Percentiles rank a stretch among this genome's conserved stretches.
phyloP scores from a whole-genome alignment of 1,140 invertebrate genomes.

The Holcopasites calliopsidis region DNA sequence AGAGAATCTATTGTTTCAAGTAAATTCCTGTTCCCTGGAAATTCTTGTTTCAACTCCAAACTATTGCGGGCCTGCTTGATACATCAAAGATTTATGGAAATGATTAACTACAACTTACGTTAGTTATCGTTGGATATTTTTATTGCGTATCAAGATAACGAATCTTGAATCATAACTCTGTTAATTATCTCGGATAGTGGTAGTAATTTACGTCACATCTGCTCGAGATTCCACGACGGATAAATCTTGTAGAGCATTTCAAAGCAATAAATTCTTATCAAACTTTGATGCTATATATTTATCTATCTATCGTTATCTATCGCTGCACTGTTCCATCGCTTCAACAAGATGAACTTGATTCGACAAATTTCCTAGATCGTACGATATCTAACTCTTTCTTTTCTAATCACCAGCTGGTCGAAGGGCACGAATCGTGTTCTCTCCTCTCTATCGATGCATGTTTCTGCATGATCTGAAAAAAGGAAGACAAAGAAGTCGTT shows the following conservation, averaged over 20 bases:
- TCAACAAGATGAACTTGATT: too few species aligned
- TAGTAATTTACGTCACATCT: neutral
- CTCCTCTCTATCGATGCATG: conserved; percentile 21
- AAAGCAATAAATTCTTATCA: neutral
- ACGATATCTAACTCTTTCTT: too few species aligned
- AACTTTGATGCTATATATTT: too few species aligned
- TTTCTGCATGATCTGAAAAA: conserved; percentile 32
- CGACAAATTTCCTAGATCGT: too few species aligned
- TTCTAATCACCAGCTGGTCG: too few species aligned
- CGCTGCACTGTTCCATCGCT: too few species aligned
- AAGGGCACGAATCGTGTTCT: neutral
- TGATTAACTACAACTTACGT: neutral
- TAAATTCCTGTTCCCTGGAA: neutral
- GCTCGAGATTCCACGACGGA: neutral
- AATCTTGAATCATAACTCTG: neutral
- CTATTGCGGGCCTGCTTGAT: too few species aligned
- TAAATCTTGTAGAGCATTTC: neutral
- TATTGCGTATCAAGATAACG: neutral
- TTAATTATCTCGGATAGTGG: neutral
- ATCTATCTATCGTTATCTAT: too few species aligned
- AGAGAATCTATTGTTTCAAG: neutral
- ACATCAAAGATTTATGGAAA: neutral
- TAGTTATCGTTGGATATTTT: neutral
- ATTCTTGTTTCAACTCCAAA: neutral
- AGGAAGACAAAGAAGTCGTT: conserved; percentile 41